phyloP scores from a whole-genome alignment of 1,140 invertebrate genomes.

The Ips nitidus region DNA sequence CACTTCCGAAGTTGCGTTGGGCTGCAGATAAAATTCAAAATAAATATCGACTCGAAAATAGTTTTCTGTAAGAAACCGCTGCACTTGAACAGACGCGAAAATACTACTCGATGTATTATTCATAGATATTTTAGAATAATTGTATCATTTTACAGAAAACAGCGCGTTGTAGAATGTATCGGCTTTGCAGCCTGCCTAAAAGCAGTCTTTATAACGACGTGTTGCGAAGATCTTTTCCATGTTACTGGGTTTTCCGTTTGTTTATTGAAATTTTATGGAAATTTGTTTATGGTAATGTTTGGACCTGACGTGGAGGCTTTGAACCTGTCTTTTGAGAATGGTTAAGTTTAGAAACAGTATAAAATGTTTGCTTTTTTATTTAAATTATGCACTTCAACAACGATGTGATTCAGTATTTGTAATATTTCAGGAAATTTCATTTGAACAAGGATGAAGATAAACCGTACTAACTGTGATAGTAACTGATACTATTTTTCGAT shows the following conservation, averaged over 20 bases:
- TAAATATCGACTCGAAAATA: neutral
- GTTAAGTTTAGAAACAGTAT: too few relatives aligned
- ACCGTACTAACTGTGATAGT: too few relatives aligned
- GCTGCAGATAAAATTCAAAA: too few relatives aligned
- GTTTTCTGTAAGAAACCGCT: neutral
- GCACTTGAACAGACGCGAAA: neutral
- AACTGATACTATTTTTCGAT: too few relatives aligned
- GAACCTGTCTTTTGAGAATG: too few relatives aligned
- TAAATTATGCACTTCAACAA: too few relatives aligned
- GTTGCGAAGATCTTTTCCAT: constrained; percentile 15
- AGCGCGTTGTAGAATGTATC: constrained; percentile 1
- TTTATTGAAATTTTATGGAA: constrained; percentile 23
- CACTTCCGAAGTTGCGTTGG: neutral
- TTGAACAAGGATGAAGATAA: too few relatives aligned
- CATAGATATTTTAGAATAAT: constrained; percentile 15
- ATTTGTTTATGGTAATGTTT: constrained; percentile 3
- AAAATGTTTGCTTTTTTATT: too few relatives aligned
- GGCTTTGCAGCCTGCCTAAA: neutral
- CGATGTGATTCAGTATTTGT: too few relatives aligned
- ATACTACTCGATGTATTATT: neutral
- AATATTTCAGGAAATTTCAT: too few relatives aligned
- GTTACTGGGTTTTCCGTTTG: constrained; percentile 12
- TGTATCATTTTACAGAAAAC: constrained; percentile 18
- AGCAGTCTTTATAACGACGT: constrained; percentile 7
- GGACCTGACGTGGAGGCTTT: too few relatives aligned